Conservation (phyloP, 2,888 invertebrate genomes). For the Drosophila prostipennis region DNA sequence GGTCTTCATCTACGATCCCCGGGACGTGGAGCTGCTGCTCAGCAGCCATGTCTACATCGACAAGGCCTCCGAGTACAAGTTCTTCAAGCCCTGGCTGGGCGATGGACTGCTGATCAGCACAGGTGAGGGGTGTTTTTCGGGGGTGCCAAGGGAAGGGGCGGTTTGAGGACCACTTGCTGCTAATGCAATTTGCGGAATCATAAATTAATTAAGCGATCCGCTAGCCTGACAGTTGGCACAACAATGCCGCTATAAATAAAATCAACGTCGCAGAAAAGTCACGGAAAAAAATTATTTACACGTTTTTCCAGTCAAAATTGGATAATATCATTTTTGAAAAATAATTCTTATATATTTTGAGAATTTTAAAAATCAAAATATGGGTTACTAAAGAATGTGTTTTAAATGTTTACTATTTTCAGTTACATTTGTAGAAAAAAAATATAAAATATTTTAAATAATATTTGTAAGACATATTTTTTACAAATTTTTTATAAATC, state of each 20-base stretch:
- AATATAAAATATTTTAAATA: no score
- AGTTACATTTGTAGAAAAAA: no score
- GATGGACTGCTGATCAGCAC: conserved; percentile 92
- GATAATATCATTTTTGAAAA: no score
- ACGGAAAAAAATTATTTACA: conserved; percentile 11
- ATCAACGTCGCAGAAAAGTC: conserved; percentile 32
- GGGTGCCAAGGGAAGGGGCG: not conserved
- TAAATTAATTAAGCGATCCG: conserved; percentile 75
- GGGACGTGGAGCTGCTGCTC: conserved; percentile 91
- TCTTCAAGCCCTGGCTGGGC: conserved; percentile 94
- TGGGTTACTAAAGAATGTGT: no score
- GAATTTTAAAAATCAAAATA: no score
- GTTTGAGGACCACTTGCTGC: conserved; percentile 27
- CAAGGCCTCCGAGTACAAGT: conserved; percentile 91
- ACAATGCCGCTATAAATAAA: conserved; percentile 73
- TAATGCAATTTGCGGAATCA: conserved; percentile 72
- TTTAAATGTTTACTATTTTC: no score
- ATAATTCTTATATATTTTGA: no score
- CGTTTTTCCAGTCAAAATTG: not conserved
- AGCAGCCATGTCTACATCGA: conserved; percentile 92
- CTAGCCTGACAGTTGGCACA: conserved; percentile 72
- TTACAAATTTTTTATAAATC: no score
- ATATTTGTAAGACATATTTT: no score
- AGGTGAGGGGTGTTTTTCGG: conserved; percentile 84
- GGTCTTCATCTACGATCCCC: conserved; percentile 90